A percentile compares a stretch with the other conserved stretches of the same genome.
phyloP scores from a whole-genome alignment of 2,888 invertebrate species.

The Autographa gamma region DNA sequence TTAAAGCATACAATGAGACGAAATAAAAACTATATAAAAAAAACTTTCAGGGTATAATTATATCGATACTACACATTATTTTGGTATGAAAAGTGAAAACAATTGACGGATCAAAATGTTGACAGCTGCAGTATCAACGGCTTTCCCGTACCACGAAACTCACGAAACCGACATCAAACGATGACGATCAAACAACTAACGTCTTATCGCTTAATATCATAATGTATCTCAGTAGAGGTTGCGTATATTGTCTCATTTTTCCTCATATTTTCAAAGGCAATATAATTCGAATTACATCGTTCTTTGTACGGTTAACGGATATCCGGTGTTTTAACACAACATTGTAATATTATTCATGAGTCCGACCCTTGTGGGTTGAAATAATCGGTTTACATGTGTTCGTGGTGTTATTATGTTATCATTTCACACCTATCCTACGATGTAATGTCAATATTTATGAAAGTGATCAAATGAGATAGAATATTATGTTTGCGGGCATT shows the following conservation, averaged over 20 bases:
- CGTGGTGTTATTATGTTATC: not conserved
- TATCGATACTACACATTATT: no score
- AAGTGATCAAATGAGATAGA: not conserved
- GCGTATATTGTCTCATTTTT: not conserved
- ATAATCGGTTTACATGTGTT: constrained; percentile 5
- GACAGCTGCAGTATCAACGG: no score
- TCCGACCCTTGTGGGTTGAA: not conserved
- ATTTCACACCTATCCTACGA: not conserved
- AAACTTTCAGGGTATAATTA: no score
- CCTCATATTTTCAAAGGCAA: not conserved
- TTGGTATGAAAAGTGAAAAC: no score
- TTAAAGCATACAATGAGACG: no score
- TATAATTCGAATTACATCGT: constrained; percentile 12
- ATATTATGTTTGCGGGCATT: not conserved
- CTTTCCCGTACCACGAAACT: no score
- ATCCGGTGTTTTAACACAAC: constrained; percentile 40
- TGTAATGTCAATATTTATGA: not conserved
- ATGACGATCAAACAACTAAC: not conserved
- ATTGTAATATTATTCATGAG: constrained; percentile 25
- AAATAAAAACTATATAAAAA: no score
- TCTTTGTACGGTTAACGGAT: constrained; percentile 20
- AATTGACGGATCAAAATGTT: no score
- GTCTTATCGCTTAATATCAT: no score
- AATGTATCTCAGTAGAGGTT: no score
- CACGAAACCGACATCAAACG: no score